phyloP scores from a whole-genome alignment of 1,140 invertebrate genomes.

The Orius insidiosus region DNA sequence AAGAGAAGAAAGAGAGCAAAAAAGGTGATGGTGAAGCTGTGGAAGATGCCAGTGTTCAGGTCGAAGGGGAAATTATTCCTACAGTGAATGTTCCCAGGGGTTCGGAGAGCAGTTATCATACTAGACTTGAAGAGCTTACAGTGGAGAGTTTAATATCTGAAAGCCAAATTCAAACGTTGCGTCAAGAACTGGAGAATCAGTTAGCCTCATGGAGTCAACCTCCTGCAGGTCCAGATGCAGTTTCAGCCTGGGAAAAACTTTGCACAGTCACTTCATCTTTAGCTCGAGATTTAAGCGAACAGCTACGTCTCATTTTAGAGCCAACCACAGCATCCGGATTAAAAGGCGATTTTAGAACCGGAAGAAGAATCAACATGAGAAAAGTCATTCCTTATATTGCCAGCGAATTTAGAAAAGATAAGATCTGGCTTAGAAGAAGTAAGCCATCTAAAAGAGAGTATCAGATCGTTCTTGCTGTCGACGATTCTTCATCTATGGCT shows the following conservation, averaged over 20 bases:
- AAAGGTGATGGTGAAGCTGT: slow-evolving; percentile 25
- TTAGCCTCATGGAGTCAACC: slow-evolving; percentile 32
- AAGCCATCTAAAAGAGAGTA: slow-evolving; percentile 93
- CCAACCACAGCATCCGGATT: slow-evolving; percentile 82
- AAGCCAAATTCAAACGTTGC: slow-evolving; percentile 22
- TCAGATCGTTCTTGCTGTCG: slow-evolving; percentile 90
- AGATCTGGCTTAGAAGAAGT: slow-evolving; percentile 93
- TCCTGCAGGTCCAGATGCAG: slow-evolving; percentile 31
- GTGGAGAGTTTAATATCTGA: slow-evolving; percentile 6
- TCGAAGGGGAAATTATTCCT: slow-evolving; percentile 55
- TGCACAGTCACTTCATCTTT: slow-evolving; percentile 41
- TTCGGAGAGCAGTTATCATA: slow-evolving; percentile 49
- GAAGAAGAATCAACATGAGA: slow-evolving; percentile 94
- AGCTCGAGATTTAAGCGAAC: slow-evolving; percentile 82
- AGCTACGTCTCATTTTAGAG: slow-evolving; percentile 82
- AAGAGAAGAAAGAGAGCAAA: slow-evolving; percentile 22
- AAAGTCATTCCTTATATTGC: slow-evolving; percentile 97
- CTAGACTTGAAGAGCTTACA: slow-evolving; percentile 27
- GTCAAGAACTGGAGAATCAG: slow-evolving; percentile 34
- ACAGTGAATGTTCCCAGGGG: slow-evolving; percentile 49
- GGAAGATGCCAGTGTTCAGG: slow-evolving; percentile 26
- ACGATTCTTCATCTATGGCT: slow-evolving; percentile 89
- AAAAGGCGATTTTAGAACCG: slow-evolving; percentile 90
- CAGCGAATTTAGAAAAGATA: slow-evolving; percentile 95
- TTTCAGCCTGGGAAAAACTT: slow-evolving; percentile 35